Base-by-base conservation (phyloP, 2,888 invertebrate species). In the Chloroclystis v-ata region DNA sequence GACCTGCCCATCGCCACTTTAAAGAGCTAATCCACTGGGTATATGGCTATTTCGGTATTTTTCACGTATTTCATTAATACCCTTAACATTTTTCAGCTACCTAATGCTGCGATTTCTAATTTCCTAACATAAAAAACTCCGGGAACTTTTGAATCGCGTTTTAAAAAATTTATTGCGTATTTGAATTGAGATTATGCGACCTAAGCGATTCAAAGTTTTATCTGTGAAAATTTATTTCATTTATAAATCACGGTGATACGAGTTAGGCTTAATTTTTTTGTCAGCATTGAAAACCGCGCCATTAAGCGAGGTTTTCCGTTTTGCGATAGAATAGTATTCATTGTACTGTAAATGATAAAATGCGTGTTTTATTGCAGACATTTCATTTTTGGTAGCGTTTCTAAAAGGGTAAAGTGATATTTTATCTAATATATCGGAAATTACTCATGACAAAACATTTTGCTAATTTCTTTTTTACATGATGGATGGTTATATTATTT, bases 201-300 rank as follows among this genome's bases (percentile, higher is more conserved):
- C 54, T 56, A 56, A 58, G 54, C 46, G 57, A 48, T 54, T 47
- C 54, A 58, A 58, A 58, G 54, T 65, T 65, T 62, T 67, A 66
- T 67, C 68, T 43, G 52, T 48, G 20, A 30, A 49, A 61, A 67
- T 67, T 63, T 67, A 67, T 67, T 65, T 62, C 65, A 58, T 59
- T 62, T 67, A 67, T 67, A 67, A 67, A 68, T 66, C 64, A 58
- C 52, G 47, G 54, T 59, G 60, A 66, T 66, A 62, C 52, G 50
- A 43, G 32, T 57, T 49, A 47, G 50, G 39, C 55, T 43, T 51
- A 46, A 52, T 60, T 59, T 54, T 58, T 61, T 61, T 59, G 49
- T 49, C 41, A 45, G 56, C 59, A 57, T 61, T 61, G 61, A 29
- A 41, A 38, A 38, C 45, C 45, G 42, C 45, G 42, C 49, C 24